These are phyloP conservation scores for Eupithecia subumbrata DNA, from an alignment of 2,888 invertebrate species.

Conservation along the genomic window DNA sequence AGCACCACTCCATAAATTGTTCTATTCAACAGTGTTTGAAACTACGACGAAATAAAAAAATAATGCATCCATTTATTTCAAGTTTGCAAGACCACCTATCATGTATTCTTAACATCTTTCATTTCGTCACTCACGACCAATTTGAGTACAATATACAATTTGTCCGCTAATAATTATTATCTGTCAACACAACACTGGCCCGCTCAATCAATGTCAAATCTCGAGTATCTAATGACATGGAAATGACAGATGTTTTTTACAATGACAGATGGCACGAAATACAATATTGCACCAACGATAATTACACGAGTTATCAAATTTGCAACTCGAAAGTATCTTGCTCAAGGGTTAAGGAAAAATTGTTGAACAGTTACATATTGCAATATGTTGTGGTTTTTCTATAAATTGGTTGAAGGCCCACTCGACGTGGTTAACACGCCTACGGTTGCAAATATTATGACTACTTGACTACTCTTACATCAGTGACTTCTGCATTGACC, in stretches of 20 bases:
- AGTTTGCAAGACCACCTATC: background rate
- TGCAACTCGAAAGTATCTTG: slow-evolving; percentile 22
- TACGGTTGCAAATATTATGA: background rate
- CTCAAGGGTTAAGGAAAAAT: slow-evolving; percentile 9
- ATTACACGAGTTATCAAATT: slow-evolving; percentile 12
- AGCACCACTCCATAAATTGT: background rate
- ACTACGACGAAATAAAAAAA: background rate
- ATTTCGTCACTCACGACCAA: slow-evolving; percentile 16
- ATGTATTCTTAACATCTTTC: background rate
- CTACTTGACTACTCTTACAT: background rate
- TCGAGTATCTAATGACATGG: slow-evolving; percentile 16
- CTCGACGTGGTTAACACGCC: slow-evolving; percentile 6
- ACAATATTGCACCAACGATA: slow-evolving; percentile 7
- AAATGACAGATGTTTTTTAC: slow-evolving; percentile 19
- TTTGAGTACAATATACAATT: slow-evolving; percentile 9
- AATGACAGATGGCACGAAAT: slow-evolving; percentile 14
- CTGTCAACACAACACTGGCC: slow-evolving; percentile 35
- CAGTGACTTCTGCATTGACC: slow-evolving; percentile 2
- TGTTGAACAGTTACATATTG: slow-evolving; percentile 19
- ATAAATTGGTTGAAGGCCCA: slow-evolving; percentile 9
- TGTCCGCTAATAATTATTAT: slow-evolving; percentile 22
- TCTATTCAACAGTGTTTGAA: background rate
- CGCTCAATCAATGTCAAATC: slow-evolving; percentile 30
- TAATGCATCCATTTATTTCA: background rate
- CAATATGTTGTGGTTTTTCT: slow-evolving; percentile 22